A percentile compares a stretch with the other conserved stretches of the same genome.
Evolutionary conservation across 1,140 invertebrate species (phyloP).

Genomic region (Eumaeus atala): DNA sequence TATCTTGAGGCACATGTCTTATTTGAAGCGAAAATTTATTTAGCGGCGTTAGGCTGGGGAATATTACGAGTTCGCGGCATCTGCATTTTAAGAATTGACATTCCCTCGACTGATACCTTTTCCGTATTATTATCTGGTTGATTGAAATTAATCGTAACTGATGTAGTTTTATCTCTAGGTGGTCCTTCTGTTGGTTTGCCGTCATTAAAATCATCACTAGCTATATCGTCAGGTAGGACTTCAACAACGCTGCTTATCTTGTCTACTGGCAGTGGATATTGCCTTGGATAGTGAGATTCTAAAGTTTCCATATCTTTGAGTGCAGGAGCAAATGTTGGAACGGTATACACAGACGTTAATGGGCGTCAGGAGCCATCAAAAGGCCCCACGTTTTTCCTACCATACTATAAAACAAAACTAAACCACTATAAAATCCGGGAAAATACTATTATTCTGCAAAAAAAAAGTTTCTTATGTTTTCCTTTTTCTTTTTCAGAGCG

Average conservation of each 20-base stretch:
- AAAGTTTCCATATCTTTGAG: constrained; percentile 71
- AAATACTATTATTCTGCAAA: too few relatives aligned
- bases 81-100: constrained; percentile 60
- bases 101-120: constrained; percentile 58
- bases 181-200: constrained; percentile 62
- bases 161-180: constrained; percentile 67
- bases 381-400: background rate
- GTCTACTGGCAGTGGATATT: constrained; percentile 80
- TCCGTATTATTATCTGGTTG: constrained; percentile 51
- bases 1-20: too few relatives aligned
- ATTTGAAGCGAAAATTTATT: too few relatives aligned
- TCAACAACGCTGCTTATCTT: constrained; percentile 75
- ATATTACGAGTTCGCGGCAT: too few relatives aligned
- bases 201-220: constrained; percentile 45
- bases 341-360: too few relatives aligned
- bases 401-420: too few relatives aligned
- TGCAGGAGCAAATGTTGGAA: constrained; percentile 73
- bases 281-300: constrained; percentile 71
- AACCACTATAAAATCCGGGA: too few relatives aligned
- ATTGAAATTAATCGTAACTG: constrained; percentile 55
- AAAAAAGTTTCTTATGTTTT: background rate
- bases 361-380: background rate
- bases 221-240: constrained; percentile 32
- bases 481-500: constrained; percentile 46
- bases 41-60: too few relatives aligned